Evolutionary conservation across 1,140 invertebrate species (phyloP), one percentile per base, ranked within the genome.

Genomic region (Kradibia gibbosae): DNA sequence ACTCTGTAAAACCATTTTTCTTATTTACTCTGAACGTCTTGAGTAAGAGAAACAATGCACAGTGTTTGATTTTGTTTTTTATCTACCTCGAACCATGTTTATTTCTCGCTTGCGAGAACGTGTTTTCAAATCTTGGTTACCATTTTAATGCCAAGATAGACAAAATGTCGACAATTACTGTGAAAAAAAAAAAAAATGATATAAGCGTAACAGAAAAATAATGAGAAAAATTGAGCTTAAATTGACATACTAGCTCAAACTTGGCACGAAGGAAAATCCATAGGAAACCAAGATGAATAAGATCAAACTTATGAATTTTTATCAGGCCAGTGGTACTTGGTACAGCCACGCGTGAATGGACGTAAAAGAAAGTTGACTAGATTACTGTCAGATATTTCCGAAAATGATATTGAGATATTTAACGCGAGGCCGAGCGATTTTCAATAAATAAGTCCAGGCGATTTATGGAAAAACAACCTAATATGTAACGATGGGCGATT

Each of bases 61-160:
- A 78, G 67, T 78, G 65, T 78, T 73, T 62, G 34, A 62, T 82
- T 78, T 79, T 75, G 8, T 78, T 81, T 82, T 82, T 72, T 77
- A 77, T 60, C 75, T 82, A 82, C 75, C 74, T 77, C 81, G 74
- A 82, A 81, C 80, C 86, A 86, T 85, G 85, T 86, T 88, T 86
- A 82, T 82, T 85, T 87, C 86, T 87, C 86, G 84, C 84, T 86
- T 87, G 87, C 78, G 82, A 87, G 83, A 86, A 80, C 62, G 60
- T 81, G 73, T 76, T 77, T 80, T 76, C 34, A 71, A 71, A 28
- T 55, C 79, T 81, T 81, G 79, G 72, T 81, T 75, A 81, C 72
- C 72, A 45, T 42, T 53, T 67, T 70, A 67, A 75, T 70, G 13
- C 79, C 72, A 70, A 81, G 79, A 81, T 15, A 81, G 36, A 70